Evolutionary conservation across 2,113 vertebrate genomes (phyloP).

Genomic region (Aleadryas rufinucha): DNA sequence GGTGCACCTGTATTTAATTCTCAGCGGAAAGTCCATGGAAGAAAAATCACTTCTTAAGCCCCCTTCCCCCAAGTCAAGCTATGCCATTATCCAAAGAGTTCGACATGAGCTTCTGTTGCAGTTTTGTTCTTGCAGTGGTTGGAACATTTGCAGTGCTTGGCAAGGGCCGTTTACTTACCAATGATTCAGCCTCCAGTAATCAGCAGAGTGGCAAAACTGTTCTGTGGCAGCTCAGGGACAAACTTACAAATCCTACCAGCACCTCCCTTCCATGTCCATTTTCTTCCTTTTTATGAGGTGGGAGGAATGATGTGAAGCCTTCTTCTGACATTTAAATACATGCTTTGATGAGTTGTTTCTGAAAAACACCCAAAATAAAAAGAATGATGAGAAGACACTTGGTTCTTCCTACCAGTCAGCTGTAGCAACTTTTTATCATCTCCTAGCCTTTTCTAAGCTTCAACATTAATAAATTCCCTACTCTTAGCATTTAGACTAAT

Average conservation of each 20-base stretch:
- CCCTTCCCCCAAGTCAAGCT: neutral
- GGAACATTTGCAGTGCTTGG: neutral
- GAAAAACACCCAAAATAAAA: constrained; percentile 15
- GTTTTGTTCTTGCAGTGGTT: neutral
- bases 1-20: neutral
- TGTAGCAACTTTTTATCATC: neutral
- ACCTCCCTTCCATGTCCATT: neutral
- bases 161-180: neutral
- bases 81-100: neutral
- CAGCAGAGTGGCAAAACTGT: neutral
- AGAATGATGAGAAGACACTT: neutral
- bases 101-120: neutral
- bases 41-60: neutral
- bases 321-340: neutral
- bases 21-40: neutral
- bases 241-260: neutral
- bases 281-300: neutral
- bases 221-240: neutral
- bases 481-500: neutral
- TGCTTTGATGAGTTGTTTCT: constrained; percentile 2
- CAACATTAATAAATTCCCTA: neutral
- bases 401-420: neutral
- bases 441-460: neutral
- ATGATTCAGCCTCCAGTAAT: neutral
- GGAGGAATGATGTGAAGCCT: neutral